Evolutionary conservation across 2,113 vertebrate genomes (phyloP), one percentile per base, ranked within the genome.

Genomic region (Haemorhous mexicanus): DNA sequence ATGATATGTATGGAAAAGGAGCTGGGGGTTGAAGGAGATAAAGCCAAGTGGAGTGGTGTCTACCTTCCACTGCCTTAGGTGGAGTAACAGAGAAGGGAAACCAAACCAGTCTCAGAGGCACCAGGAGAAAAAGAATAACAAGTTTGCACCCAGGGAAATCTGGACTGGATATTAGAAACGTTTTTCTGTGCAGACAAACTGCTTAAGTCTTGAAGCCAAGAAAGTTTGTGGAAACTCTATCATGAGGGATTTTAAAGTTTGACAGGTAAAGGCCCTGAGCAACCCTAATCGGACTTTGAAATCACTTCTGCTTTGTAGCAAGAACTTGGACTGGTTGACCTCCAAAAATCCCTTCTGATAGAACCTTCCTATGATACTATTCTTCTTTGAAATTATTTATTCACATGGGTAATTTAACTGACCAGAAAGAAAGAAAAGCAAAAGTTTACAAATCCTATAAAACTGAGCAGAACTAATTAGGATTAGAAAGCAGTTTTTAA

Each of bases 201-300:
- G 9, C 43, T 70, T 28, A 84, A 89, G 61, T 81, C 47, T 85
- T 55, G 28, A 30, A 70, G 86, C 35, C 9, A 43, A 90, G 35
- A 81, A 93, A 81, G 49, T 55, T 43, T 77, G 61, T 81, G 35
- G 72, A 67, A 94, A 67, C 13, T 81, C 47, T 33, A 52, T 19
- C 64, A 39, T 22, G 17, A n/a, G 22, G 16, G 47, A 90, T 86
- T 82, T 96, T 66, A 72, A 89, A 87, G 16, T 59, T 94, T 84
- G 52, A 93, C 76, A 90, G 73, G 55, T 67, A 93, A 92, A 84
- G 49, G 68, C 89, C 80, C 43, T 78, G 55, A 86, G 80, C 76
- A 92, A 39, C 64, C 33, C 63, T 84, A 77, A 89, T 84, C 16
- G n/a, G 73, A 90, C 89, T 95, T 95, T 93, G 80, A 94, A 93